Base-by-base conservation (phyloP, 2,797 vertebrate species). In the Lycodopsis pacificus region DNA sequence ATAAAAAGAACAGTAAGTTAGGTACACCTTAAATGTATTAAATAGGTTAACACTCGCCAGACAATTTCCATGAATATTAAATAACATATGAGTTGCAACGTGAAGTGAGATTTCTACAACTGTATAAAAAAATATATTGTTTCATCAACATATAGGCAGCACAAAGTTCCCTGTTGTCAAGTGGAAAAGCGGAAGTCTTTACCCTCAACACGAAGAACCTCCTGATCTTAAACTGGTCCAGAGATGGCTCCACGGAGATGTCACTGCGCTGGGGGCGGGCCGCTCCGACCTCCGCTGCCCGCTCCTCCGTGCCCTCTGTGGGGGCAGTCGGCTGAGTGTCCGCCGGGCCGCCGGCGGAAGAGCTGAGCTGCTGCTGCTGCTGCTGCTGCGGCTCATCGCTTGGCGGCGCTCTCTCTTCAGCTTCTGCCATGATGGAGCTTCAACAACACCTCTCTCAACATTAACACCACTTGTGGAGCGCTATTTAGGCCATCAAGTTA, bases 191-290 rank as follows among this genome's bases (percentile, higher is more conserved):
- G 3, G 1, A 73, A 61, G 22, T 59, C 0, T 83, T 90, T 94
- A 96, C 95, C 95, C 95, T 92, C 30, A 95, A 80, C 44, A 96
- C 95, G 83, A 96, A 95, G 79, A 94, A 96, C 85, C 69, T 94
- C 80, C 74, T 94, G 40, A 73, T 20, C 74, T 90, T 95, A 71
- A 93, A 95, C n/a, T 91, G 87, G 7, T 86, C 65, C 62, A 89
- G n/a, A 0, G 86, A 4, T 1, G 82, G 14, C 1, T 58, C 42
- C 86, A 13, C 65, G 0, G 74, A 11, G 12, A 13, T 0, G 58
- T 6, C 32, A 1, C 38, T n/a, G n/a, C 0, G 4, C 6, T 40
- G 32, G 20, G 65, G 11, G 3, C 42, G 75, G 65, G 38, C 22
- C 64, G 17, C 34, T n/a, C 0, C 42, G 58, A n/a, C 27, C 36